Percentiles rank a stretch among this genome's conserved stretches.
These are phyloP conservation scores for Oncorhynchus kisutch DNA, from an alignment of 2,113 vertebrate species.

Conservation along the genomic window DNA sequence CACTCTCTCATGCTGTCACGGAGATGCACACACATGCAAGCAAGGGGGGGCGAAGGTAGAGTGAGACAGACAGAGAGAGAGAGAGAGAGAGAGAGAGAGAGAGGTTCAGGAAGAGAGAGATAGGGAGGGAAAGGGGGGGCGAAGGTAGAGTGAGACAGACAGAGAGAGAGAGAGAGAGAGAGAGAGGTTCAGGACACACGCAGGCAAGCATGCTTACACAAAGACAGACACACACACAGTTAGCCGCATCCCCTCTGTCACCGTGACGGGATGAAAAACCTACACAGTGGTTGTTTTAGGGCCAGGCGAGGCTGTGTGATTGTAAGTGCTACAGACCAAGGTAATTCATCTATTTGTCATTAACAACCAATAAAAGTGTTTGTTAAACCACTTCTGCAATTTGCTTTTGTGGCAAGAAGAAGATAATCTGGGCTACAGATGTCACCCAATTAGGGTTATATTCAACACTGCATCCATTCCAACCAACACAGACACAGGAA, in stretches of 20 bases:
- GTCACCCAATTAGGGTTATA: neutral
- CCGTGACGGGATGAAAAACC: neutral
- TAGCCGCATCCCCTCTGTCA: neutral
- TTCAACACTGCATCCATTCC: too few species aligned
- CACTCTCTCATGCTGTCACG: too few species aligned
- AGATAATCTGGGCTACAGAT: constrained; percentile 55
- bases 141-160: too few species aligned
- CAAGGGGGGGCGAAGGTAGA: too few species aligned
- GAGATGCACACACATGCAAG: too few species aligned
- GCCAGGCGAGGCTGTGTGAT: constrained; percentile 10
- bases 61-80: too few species aligned
- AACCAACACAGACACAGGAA: too few species aligned
- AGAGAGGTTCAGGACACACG: too few species aligned
- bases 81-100: too few species aligned
- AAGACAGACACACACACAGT: neutral
- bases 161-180: too few species aligned
- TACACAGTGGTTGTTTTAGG: neutral
- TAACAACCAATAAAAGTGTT: constrained; percentile 58
- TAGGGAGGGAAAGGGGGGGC: too few species aligned
- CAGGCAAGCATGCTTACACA: neutral
- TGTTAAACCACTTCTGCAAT: constrained; percentile 52
- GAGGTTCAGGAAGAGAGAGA: too few species aligned
- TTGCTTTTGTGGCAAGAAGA: constrained; percentile 38
- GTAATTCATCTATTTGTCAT: constrained; percentile 52
- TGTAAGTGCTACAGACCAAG: constrained; percentile 34